Base-by-base conservation (phyloP, 1,140 invertebrate species). In the Drosophila pruinosa region DNA sequence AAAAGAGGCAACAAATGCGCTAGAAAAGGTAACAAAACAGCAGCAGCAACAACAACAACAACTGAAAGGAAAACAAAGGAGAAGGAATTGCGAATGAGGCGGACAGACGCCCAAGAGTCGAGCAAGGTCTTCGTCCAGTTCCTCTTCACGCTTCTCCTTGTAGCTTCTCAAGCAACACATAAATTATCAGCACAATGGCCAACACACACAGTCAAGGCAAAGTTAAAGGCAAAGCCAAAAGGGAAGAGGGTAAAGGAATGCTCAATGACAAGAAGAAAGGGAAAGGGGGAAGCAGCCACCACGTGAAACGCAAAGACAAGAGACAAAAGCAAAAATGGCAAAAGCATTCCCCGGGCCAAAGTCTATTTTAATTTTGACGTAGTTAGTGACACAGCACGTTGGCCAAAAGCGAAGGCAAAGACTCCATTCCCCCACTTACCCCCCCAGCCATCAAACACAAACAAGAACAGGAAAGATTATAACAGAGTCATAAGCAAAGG, bases 361-460 rank as follows among this genome's bases (percentile, higher is more conserved):
- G 80, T 85, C 80, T 80, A 80, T 85, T 83, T 85, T 72, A 69
- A 83, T 83, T 86, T 76, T 85, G 80, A 77, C 69, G 80, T 85
- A 67, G 81, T 76, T 85, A 76, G 76, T 77, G 77, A 79, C 80
- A 78, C 65, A 85, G 75, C 72, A 78, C 67, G 67, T 45, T 48
- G 56, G 62, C 78, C 47, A 71, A 63, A 74, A 62, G 34, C 53
- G 69, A 52, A 63, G 59, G 50, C 50, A 52, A 50, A 41, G 19
- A 38, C 2, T 8, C 5, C 26, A n/a, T n/a, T 6, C 28, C 28
- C 28, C 28, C 28, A 7, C 8, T 2, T 10, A 7, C 8, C 31
- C 5, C 3, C 0, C 52, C 21, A 43, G 17, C 38, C 12, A 41
- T 6, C 7, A 26, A 57, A 2, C 3, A 26, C 14, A 7, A 21